phyloP scores from a whole-genome alignment of 1,140 invertebrate genomes.

The Proctacanthus coquilletti region DNA sequence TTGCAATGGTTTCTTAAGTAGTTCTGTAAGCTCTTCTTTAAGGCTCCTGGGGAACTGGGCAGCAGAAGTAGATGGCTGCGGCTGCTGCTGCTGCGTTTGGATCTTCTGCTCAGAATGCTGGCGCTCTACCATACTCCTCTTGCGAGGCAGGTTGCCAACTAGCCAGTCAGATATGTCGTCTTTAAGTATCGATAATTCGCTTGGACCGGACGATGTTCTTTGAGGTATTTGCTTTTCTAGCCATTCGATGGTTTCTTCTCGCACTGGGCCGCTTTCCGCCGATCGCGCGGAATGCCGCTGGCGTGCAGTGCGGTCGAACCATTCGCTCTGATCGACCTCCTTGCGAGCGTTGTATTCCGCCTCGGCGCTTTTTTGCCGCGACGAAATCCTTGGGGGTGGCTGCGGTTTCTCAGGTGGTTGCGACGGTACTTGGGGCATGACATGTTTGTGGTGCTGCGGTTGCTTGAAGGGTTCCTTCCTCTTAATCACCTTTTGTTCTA shows the following conservation, averaged over 20 bases:
- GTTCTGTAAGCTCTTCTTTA: conserved; percentile 16
- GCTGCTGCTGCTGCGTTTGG: conserved; percentile 8
- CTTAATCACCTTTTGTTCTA: conserved; percentile 23
- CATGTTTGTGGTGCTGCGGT: conserved; percentile 10
- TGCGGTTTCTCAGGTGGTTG: conserved; percentile 11
- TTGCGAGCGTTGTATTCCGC: conserved; percentile 11
- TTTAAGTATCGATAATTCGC: conserved; percentile 25
- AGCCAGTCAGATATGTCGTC: conserved; percentile 27
- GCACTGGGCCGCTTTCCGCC: conserved; percentile 22
- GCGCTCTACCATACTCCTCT: conserved; percentile 12
- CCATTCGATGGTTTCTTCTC: conserved; percentile 27
- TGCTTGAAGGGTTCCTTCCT: conserved; percentile 18
- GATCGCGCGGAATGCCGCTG: conserved; percentile 27
- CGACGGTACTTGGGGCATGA: not conserved
- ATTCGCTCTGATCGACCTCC: conserved; percentile 17
- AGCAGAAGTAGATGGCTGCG: conserved; percentile 18
- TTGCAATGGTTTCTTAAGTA: conserved; percentile 25
- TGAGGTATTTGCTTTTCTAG: conserved; percentile 20
- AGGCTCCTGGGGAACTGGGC: conserved; percentile 24
- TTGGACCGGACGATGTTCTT: conserved; percentile 24
- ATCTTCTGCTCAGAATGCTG: not conserved
- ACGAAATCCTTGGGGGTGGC: conserved; percentile 15
- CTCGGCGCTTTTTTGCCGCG: conserved; percentile 23
- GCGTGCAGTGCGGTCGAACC: conserved; percentile 26
- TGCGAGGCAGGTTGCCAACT: conserved; percentile 22